Base-by-base conservation (phyloP, 1,140 invertebrate species). In the Ridgeia piscesae region DNA sequence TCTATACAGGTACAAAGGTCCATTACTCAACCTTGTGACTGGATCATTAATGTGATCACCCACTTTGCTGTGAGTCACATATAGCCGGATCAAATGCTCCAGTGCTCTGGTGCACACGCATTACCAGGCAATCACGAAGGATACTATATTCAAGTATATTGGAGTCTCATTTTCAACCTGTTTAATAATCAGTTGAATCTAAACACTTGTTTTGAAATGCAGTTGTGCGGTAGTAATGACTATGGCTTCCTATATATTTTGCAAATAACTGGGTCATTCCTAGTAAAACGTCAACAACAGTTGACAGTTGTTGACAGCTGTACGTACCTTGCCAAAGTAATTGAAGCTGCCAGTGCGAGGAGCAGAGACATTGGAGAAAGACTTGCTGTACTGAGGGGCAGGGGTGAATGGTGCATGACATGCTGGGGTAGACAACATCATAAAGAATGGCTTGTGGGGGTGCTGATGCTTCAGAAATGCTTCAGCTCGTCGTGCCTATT, bases 321-420 rank as follows among this genome's bases (percentile, higher is more conserved):
- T n/a, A 77, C 91, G 27, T 35, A 90, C 33, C 77, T 89, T 88
- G 11, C 91, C 93, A 92, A 92, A 42, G 50, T 93, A 50, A 95
- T 98, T 98, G 94, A 98, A 98, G 95, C 97, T 98, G 6, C 97
- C 97, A 77, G 97, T 97, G 94, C 97, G 97, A 33, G 97, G 97
- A 6, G 97, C 97, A 91, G 96, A 97, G 0, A 96, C 94, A 58
- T 97, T 96, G 17, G 96, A 95, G 95, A 97, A 99, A 33, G 95
- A 95, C 90, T 97, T 96, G 17, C 95, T 94, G 95, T 98, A 98
- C 92, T 98, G 96, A 0, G 97, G 96, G 0, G 98, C 98, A 2
- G 98, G 97, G 1, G 97, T 98, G 95, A 98, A 98, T 0, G 98
- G 98, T 88, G 97, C 97, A 96, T 99, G 98, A 21, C 97, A 97